Conservation (phyloP, 64 coral and sea anemone species). For the Dendronephthya gigantea region DNA sequence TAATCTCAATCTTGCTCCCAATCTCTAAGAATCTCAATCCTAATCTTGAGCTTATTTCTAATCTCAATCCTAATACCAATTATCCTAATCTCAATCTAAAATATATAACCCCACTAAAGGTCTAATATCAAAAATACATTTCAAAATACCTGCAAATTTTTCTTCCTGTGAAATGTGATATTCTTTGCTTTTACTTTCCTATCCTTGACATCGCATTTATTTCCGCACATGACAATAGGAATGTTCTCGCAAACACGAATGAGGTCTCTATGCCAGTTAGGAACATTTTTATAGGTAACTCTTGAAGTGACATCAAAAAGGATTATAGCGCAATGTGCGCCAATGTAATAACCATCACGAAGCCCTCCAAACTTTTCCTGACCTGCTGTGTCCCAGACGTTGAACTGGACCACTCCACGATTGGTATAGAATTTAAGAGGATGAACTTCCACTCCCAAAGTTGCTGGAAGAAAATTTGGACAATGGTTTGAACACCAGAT, state of each 20-base stretch:
- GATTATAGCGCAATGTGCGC: constrained; percentile 69
- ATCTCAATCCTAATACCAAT: no score
- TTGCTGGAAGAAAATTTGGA: constrained; percentile 37
- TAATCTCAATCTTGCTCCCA: no score
- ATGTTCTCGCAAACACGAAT: constrained; percentile 63
- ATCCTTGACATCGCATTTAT: constrained; percentile 81
- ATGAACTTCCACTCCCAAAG: constrained; percentile 76
- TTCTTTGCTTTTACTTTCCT: constrained; percentile 74
- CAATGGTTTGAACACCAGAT: neutral
- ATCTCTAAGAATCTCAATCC: no score
- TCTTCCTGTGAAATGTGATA: constrained; percentile 80
- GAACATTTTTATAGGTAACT: constrained; percentile 79
- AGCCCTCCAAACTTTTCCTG: constrained; percentile 84
- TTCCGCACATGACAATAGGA: constrained; percentile 82
- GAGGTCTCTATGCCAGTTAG: constrained; percentile 70
- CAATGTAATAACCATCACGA: constrained; percentile 73
- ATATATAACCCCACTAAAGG: no score
- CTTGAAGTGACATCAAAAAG: constrained; percentile 94
- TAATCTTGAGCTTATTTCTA: no score
- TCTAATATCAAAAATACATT: no score
- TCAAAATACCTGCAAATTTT: constrained; percentile 81
- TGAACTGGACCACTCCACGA: constrained; percentile 65
- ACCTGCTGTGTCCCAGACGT: constrained; percentile 79
- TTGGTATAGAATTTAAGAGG: constrained; percentile 67
- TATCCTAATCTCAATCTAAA: no score